Evolutionary conservation across 2,888 invertebrate species (phyloP).

Genomic region (Acanthopleura granulata): DNA sequence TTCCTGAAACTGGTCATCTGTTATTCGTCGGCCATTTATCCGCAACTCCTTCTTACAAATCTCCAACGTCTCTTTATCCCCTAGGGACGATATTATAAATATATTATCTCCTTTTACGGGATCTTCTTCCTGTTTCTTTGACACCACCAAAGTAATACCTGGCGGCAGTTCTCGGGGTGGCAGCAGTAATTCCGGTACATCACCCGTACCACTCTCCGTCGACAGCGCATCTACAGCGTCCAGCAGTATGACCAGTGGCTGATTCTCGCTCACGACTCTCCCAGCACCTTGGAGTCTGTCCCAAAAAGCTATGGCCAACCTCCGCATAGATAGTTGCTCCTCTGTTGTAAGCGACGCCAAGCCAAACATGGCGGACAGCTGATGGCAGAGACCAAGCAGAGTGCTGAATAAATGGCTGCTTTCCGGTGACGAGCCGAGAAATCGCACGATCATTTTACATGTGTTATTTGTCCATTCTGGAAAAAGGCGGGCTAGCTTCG

Average conservation of each 20-base stretch:
- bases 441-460: conserved; percentile 30
- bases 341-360: conserved; percentile 5
- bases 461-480: conserved; percentile 23
- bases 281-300: not conserved
- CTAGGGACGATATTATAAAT: not conserved
- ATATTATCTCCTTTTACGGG: not conserved
- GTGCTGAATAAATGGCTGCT: conserved; percentile 31
- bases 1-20: conserved; percentile 28
- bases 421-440: conserved; percentile 30
- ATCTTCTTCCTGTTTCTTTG: not conserved
- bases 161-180: not conserved
- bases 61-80: not conserved
- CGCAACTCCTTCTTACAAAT: conserved; percentile 22
- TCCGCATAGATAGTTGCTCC: not conserved
- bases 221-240: not conserved
- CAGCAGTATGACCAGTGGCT: not conserved
- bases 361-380: conserved; percentile 30
- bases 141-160: not conserved
- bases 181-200: not conserved
- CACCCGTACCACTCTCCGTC: not conserved
- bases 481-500: conserved; percentile 25
- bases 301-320: not conserved
- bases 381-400: conserved; percentile 31
- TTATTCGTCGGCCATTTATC: conserved; percentile 23
- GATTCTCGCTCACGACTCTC: not conserved